Base-by-base conservation (phyloP, 2,797 vertebrate species). In the Sphenodon punctatus region DNA sequence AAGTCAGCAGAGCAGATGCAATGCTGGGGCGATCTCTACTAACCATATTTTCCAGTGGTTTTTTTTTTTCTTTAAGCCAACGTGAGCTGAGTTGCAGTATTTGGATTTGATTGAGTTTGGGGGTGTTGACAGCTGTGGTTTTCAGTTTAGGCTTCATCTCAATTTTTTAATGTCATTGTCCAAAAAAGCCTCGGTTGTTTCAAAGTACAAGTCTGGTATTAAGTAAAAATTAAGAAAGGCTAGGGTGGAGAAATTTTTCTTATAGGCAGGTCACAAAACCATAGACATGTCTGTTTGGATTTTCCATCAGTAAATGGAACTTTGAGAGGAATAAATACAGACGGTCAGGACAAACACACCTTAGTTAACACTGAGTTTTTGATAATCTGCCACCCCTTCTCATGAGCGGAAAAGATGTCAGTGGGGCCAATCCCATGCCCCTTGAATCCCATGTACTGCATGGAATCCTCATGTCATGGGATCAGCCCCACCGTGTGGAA, bases 91-190 rank as follows among this genome's bases (percentile, higher is more conserved):
- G 25, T 49, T 82, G 67, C 7, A 41, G 53, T 48, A 43, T 82
- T 56, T 53, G 36, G 42, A 43, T 46, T 75, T 55, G 22, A 68
- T 32, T 45, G 46, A 7, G 16, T 45, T 30, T 10, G 41, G 43
- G 75, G 86, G 34, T n/a, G 34, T 56, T 75, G 66, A 49, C 65
- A 60, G 68, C 65, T 45, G 75, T 58, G 61, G 78, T 17, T 71
- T 80, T 87, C n/a, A 72, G 72, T 68, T 75, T 87, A 87, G 78
- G 78, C 69, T 51, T 53, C 38, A 59, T 66, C 56, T 75, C 9
- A 36, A 42, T 63, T 78, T 36, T 68, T 59, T 63, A 66, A 66
- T 58, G 61, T 72, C 65, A 23, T 11, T 10, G 23, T 27, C 75
- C n/a, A n/a, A 70, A 81, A 34, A 82, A 82, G 34, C 48, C 12